Conservation (phyloP, 2,797 vertebrate genomes). For the Todus mexicanus region DNA sequence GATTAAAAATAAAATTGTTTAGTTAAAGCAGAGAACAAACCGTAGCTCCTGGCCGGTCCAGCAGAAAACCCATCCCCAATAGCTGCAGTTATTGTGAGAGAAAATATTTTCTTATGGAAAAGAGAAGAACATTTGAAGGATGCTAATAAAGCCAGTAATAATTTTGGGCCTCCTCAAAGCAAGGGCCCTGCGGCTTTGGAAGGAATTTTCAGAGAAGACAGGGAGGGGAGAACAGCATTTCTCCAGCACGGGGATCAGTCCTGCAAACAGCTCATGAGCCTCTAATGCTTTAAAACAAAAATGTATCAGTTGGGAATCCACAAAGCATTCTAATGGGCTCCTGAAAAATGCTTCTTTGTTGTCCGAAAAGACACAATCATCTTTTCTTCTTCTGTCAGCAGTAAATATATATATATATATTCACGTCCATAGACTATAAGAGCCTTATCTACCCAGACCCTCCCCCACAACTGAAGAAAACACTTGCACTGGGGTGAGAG, state of each 20-base stretch:
- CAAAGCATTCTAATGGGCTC: constrained; percentile 32
- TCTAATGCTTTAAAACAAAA: constrained; percentile 17
- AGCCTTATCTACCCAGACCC: constrained; percentile 42
- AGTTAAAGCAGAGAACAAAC: constrained; percentile 49
- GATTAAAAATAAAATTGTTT: constrained; percentile 65
- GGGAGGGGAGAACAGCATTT: neutral
- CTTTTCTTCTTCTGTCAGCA: constrained; percentile 54
- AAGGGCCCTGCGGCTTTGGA: neutral
- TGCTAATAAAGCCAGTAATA: constrained; percentile 49
- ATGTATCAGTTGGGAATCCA: constrained; percentile 34
- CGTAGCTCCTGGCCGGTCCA: neutral
- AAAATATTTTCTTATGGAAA: constrained; percentile 61
- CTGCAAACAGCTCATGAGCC: neutral
- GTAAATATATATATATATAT: constrained; percentile 5
- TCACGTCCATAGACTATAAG: constrained; percentile 43
- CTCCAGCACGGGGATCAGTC: neutral
- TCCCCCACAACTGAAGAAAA: constrained; percentile 4
- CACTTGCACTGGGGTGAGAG: constrained; percentile 31
- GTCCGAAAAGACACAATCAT: constrained; percentile 45
- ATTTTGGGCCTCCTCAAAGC: constrained; percentile 51
- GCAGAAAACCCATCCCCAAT: constrained; percentile 31
- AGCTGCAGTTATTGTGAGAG: constrained; percentile 51
- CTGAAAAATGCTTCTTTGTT: constrained; percentile 27
- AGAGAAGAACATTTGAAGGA: constrained; percentile 39
- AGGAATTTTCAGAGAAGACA: neutral